Base-by-base conservation (phyloP, 1,140 invertebrate genomes). In the Panulirus ornatus region DNA sequence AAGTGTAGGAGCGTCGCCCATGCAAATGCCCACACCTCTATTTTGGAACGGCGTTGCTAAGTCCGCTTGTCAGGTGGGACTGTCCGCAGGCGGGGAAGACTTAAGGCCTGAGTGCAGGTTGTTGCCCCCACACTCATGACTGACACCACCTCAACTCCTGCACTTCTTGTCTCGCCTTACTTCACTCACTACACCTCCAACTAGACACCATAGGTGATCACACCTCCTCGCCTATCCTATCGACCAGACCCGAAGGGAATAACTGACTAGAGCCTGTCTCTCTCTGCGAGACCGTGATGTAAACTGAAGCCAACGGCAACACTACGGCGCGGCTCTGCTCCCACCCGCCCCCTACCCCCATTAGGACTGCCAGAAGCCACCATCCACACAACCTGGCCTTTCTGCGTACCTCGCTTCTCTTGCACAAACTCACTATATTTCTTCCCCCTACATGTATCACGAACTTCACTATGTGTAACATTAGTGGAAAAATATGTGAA, bases 31-130 rank as follows among this genome's bases (percentile, higher is more conserved):
- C 85, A 81, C 85, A 79, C 85, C 75, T 78, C 75, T 81, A 81
- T 79, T 88, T 88, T 88, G 44, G 40, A 78, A 63, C 54, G 30
- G 75, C 85, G 85, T 88, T 88, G 85, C 85, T 88, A 88, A 88
- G 85, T 88, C 85, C 85, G 73, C 85, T 88, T 88, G 85, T 88
- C 85, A 79, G 85, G 85, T 79, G 85, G 85, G 85, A 75, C 85
- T 63, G 85, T 88, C 75, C 75, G 75, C 73, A 79, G 85, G 36
- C 54, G 3, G 47, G 51, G 85, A 44, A 88, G 85, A 86, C 75
- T 44, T 42, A 40, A 54, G 85, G 54, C 83, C 66, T 73, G 85
- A 79, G 73, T 79, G 73, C 75, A 88, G 75, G 85, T 70, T 79
- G 51, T 63, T 79, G 85, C 85, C 85, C 85, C 85, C 75, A 44